Evolutionary conservation across 2,888 invertebrate species (phyloP).

Genomic region (Eilema depressum): DNA sequence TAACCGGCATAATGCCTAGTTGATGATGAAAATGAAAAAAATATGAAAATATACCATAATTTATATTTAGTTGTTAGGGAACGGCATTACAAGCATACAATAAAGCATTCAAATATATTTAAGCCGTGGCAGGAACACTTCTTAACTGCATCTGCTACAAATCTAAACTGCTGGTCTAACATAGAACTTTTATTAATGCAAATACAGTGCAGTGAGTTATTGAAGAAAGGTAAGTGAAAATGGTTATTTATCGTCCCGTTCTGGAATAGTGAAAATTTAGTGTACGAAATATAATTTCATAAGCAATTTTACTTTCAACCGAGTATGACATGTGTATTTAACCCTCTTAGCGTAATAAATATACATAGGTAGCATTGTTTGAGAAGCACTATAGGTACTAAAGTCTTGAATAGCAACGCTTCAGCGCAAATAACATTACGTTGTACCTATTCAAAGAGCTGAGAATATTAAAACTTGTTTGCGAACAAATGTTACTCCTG

Average conservation of each 20-base stretch:
- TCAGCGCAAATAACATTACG: not conserved
- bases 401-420: not conserved
- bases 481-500: not conserved
- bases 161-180: no score
- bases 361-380: not conserved
- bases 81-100: no score
- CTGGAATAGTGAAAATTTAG: not conserved
- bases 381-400: not conserved
- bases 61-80: no score
- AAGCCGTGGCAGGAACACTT: no score
- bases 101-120: no score
- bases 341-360: not conserved
- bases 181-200: no score
- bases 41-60: no score
- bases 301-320: not conserved
- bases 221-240: not conserved
- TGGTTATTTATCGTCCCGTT: not conserved
- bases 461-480: not conserved
- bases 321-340: slow-evolving; percentile 3
- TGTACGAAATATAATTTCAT: not conserved
- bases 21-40: no score
- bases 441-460: not conserved
- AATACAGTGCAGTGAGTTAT: no score
- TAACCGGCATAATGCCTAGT: no score
- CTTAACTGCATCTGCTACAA: no score